A percentile compares a stretch with the other conserved stretches of the same genome.
Evolutionary conservation across 1,140 invertebrate genomes (phyloP).

Genomic region (Patella vulgata): DNA sequence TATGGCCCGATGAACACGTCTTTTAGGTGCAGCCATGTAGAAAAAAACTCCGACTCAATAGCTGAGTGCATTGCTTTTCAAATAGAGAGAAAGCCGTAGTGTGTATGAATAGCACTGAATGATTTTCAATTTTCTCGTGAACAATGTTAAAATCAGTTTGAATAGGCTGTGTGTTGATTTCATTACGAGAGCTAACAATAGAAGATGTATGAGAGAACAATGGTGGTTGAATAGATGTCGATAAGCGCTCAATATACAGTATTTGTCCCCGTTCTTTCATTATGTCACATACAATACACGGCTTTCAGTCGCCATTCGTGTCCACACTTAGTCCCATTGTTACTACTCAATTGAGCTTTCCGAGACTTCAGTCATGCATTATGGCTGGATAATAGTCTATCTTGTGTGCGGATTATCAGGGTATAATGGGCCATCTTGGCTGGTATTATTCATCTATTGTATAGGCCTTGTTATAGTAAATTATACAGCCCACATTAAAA

Average conservation of each 20-base stretch:
- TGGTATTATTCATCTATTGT: too few relatives aligned
- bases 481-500: too few relatives aligned
- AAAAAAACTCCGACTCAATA: slow-evolving; percentile 32
- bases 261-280: slow-evolving; percentile 64
- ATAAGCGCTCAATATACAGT: slow-evolving; percentile 50
- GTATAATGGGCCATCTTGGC: too few relatives aligned
- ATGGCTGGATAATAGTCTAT: slow-evolving; percentile 13
- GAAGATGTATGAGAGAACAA: slow-evolving; percentile 49
- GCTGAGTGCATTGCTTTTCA: slow-evolving; percentile 33
- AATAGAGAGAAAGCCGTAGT: slow-evolving; percentile 30
- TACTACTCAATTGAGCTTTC: slow-evolving; percentile 56
- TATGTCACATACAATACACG: slow-evolving; percentile 52
- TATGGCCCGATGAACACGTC: slow-evolving; percentile 12
- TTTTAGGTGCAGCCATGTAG: slow-evolving; percentile 47
- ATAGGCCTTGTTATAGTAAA: too few relatives aligned
- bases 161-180: slow-evolving; percentile 58
- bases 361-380: slow-evolving; percentile 66
- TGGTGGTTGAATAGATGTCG: slow-evolving; percentile 52
- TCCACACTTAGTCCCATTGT: slow-evolving; percentile 43
- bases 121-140: slow-evolving; percentile 63
- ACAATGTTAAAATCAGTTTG: slow-evolving; percentile 58
- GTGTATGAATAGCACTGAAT: slow-evolving; percentile 51
- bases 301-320: slow-evolving; percentile 65
- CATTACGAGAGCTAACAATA: slow-evolving; percentile 56
- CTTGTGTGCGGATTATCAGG: too few relatives aligned